Conservation (phyloP, 23 tunicate species). For the Ciona savignyi region DNA sequence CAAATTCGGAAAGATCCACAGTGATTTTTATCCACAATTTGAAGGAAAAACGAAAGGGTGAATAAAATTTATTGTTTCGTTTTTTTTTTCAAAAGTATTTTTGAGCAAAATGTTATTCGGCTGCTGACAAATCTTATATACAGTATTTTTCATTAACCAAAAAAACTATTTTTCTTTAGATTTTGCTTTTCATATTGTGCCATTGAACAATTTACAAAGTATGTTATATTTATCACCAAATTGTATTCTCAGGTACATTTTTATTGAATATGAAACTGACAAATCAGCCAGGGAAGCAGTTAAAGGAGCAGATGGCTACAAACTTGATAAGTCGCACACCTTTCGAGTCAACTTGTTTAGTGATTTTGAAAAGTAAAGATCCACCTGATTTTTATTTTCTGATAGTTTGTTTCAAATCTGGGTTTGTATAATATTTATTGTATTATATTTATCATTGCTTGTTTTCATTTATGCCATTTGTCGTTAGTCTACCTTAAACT, state of each 20-base stretch:
- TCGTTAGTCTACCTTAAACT: too few species aligned
- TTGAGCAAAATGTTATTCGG: too few species aligned
- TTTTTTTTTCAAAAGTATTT: too few species aligned
- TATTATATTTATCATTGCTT: too few species aligned
- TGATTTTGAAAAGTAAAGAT: conserved; percentile 77
- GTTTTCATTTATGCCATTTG: too few species aligned
- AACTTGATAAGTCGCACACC: conserved; percentile 84
- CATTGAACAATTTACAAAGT: too few species aligned
- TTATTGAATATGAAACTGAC: conserved; percentile 60
- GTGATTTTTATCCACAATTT: conserved; percentile 55
- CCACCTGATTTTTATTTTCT: too few species aligned
- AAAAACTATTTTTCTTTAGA: too few species aligned
- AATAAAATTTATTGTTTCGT: neutral
- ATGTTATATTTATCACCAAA: too few species aligned
- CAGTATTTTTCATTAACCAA: neutral
- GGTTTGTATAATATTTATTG: too few species aligned
- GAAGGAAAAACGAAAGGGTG: conserved; percentile 82
- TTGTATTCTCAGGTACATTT: conserved; percentile 73
- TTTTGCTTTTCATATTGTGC: too few species aligned
- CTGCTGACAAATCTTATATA: neutral
- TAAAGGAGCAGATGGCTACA: conserved; percentile 52
- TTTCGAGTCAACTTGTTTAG: conserved; percentile 75
- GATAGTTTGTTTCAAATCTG: too few species aligned
- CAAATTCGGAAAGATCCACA: conserved; percentile 71
- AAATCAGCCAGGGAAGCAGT: conserved; percentile 61